Conservation (phyloP, 23 tunicate species). For the Ciona savignyi region DNA sequence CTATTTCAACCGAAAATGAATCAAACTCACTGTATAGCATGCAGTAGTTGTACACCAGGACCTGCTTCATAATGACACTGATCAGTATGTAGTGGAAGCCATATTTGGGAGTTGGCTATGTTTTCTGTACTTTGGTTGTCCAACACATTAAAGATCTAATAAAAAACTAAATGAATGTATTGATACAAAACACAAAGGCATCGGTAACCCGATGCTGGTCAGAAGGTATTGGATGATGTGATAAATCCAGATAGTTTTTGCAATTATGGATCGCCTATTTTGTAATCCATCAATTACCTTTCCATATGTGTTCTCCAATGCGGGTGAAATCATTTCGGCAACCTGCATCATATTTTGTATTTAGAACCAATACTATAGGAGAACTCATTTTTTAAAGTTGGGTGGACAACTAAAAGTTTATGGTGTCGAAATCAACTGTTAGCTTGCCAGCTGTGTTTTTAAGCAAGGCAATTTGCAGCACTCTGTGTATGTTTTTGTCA, state of each 20-base stretch:
- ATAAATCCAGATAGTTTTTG: background rate
- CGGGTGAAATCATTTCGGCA: conserved; percentile 14
- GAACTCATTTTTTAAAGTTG: too few relatives aligned
- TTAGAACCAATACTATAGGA: too few relatives aligned
- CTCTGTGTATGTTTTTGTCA: too few relatives aligned
- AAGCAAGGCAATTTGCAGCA: too few relatives aligned
- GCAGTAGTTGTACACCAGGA: conserved; percentile 49
- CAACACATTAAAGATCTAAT: conserved; percentile 29
- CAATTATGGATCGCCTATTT: background rate
- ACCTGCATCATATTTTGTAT: conserved; percentile 11
- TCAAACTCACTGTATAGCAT: conserved; percentile 42
- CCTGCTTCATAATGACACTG: conserved; percentile 37
- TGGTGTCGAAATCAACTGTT: too few relatives aligned
- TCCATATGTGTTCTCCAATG: conserved; percentile 25
- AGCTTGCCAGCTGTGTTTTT: too few relatives aligned
- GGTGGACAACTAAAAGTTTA: too few relatives aligned
- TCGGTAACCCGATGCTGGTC: too few relatives aligned
- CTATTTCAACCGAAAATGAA: too few relatives aligned
- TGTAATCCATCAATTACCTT: conserved; percentile 14
- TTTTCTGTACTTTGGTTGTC: conserved; percentile 26
- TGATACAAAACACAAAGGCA: background rate
- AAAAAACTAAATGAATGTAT: background rate
- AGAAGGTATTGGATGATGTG: too few relatives aligned
- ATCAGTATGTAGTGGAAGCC: conserved; percentile 46
- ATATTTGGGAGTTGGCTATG: conserved; percentile 22